Base-by-base conservation (phyloP, 1,140 invertebrate species). In the Conus betulinus region DNA sequence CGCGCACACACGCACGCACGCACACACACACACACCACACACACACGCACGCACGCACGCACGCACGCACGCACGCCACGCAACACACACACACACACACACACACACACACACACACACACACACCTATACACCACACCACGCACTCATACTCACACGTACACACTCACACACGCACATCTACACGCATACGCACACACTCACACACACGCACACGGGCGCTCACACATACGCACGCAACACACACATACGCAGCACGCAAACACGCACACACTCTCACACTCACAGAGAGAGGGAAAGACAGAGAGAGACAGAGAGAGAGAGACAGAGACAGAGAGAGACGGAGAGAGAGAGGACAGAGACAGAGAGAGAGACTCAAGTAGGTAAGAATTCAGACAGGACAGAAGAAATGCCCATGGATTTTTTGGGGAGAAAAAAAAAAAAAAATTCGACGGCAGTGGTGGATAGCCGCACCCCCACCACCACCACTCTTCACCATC, bases 241-340 rank as follows among this genome's bases (percentile, higher is more conserved):
- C 13, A 71, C 67, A 71, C 11, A 13, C 67, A 23, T 7, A 71
- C 67, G 20, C 67, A 23, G 20, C 67, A 23, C 13, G 23, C 20
- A 20, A 20, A 71, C 11, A 71, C 67, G 20, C 11, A 71, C 13
- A 71, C 67, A 20, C 67, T 5, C 67, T 39, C 39, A 39, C 39
- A 39, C 39, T 27, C 13, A 82, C 10, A 55, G 53, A 82, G 79
- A 82, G 53, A 23, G 53, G n/a, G 79, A 82, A 39, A 82, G 79
- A 82, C 7, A 63, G 53, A 60, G 60, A 85, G 53, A 85, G 84
- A 85, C 20, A 85, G 53, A 85, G 60, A 67, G 60, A 67, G 60
- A 57, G 60, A 85, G 17, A 82, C 11, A 82, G 39, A 27, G 79
- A 82, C 15, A 82, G 79, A 82, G 39, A 82, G 79, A n/a, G 39